These are phyloP conservation scores for Charanyca ferruginea DNA, from an alignment of 2,888 invertebrate genomes.

Conservation along the genomic window DNA sequence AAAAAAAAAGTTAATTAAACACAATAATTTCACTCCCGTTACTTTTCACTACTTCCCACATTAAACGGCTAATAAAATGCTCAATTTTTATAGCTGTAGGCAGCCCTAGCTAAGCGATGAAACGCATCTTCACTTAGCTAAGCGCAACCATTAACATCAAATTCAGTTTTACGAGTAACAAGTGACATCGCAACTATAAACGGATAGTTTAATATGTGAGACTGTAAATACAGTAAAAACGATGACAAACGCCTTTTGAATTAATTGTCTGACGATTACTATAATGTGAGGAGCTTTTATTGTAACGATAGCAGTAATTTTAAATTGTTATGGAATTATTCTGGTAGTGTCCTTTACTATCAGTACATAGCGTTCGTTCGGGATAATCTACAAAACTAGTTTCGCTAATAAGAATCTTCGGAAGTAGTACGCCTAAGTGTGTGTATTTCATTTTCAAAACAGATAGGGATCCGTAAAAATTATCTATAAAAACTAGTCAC, in stretches of 20 bases:
- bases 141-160: conserved; percentile 52
- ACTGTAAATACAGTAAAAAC: conserved; percentile 43
- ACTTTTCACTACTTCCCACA: conserved; percentile 13
- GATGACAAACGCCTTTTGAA: conserved; percentile 43
- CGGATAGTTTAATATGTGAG: conserved; percentile 45
- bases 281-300: conserved; percentile 11
- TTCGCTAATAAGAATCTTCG: too few species aligned
- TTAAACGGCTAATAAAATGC: conserved; percentile 36
- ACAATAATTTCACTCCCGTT: conserved; percentile 22
- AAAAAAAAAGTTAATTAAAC: too few species aligned
- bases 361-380: too few species aligned
- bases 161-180: conserved; percentile 57
- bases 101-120: conserved; percentile 50
- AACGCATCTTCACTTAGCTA: conserved; percentile 54
- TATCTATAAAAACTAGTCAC: too few species aligned
- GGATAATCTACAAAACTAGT: too few species aligned
- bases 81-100: conserved; percentile 16
- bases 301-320: not conserved
- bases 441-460: too few species aligned
- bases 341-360: too few species aligned
- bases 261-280: conserved; percentile 37
- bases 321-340: not conserved
- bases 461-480: too few species aligned
- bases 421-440: too few species aligned
- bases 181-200: conserved; percentile 52